Percentiles rank a stretch among this genome's conserved stretches.
Conservation (phyloP, 2,888 invertebrate species). For the Branchinecta sandiegonensis region DNA sequence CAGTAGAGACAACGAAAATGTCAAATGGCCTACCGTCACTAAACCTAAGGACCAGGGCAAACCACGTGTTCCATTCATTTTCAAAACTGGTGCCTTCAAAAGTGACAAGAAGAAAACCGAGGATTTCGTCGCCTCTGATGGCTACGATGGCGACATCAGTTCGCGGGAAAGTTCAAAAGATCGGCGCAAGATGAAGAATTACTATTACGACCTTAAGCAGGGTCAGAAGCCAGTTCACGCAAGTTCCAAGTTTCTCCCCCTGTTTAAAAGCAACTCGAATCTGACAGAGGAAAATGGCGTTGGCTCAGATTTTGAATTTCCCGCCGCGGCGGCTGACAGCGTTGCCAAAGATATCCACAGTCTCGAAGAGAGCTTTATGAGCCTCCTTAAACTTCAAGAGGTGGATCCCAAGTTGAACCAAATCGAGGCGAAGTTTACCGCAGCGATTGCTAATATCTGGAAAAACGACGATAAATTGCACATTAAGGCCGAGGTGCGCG, state of each 20-base stretch:
- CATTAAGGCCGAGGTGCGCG: conserved; percentile 10
- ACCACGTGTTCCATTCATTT: conserved; percentile 5
- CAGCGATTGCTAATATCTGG: background rate
- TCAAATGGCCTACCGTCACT: conserved; percentile 1
- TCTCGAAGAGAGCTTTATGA: conserved; percentile 8
- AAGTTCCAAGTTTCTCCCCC: conserved; percentile 3
- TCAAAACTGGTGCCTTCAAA: background rate
- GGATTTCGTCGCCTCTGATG: conserved; percentile 1
- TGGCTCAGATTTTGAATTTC: background rate
- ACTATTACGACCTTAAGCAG: conserved; percentile 6
- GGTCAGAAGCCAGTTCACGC: background rate
- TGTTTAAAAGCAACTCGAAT: background rate
- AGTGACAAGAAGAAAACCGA: background rate
- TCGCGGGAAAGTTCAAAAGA: conserved; percentile 11
- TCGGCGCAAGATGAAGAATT: conserved; percentile 9
- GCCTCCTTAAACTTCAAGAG: conserved; percentile 2
- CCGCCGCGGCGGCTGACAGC: background rate
- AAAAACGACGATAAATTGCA: background rate
- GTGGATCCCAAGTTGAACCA: conserved; percentile 8
- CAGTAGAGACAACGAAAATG: background rate
- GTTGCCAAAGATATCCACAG: background rate
- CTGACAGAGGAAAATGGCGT: background rate
- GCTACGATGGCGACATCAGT: background rate
- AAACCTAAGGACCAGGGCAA: background rate
- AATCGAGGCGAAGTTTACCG: conserved; percentile 11